phyloP scores from a whole-genome alignment of 2,113 vertebrate genomes.

The Oxygymnocypris stewartii region DNA sequence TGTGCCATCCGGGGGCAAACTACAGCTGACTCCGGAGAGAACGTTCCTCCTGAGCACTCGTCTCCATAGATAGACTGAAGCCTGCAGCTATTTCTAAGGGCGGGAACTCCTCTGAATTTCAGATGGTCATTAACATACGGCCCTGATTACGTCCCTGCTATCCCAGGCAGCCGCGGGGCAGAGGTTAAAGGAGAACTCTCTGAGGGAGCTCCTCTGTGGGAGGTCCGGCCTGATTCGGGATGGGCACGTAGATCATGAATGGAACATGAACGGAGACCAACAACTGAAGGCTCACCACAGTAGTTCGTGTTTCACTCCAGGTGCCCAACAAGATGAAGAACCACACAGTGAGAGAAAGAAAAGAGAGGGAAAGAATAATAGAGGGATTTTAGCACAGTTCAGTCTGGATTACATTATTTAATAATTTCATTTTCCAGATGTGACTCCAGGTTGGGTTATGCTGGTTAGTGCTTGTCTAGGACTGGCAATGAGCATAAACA shows the following conservation, averaged over 20 bases:
- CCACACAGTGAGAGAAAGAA: slow-evolving; percentile 21
- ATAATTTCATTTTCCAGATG: slow-evolving; percentile 5
- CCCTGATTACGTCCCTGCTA: slow-evolving; percentile 38
- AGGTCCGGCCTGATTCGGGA: slow-evolving; percentile 56
- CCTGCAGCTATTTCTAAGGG: slow-evolving; percentile 19
- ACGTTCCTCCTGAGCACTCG: background rate
- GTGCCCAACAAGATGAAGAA: background rate
- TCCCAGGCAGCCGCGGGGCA: slow-evolving; percentile 51
- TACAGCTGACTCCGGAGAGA: background rate
- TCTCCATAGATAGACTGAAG: slow-evolving; percentile 23
- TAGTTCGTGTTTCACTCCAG: slow-evolving; percentile 45
- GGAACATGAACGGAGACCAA: slow-evolving; percentile 45
- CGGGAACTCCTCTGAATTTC: slow-evolving; percentile 18
- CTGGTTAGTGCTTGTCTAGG: background rate
- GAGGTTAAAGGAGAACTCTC: slow-evolving; percentile 40
- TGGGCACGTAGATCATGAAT: slow-evolving; percentile 46
- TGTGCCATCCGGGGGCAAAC: slow-evolving; percentile 27
- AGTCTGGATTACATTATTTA: background rate
- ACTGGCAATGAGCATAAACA: background rate
- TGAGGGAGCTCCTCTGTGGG: slow-evolving; percentile 47
- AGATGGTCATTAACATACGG: slow-evolving; percentile 2
- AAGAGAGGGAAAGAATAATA: slow-evolving; percentile 15
- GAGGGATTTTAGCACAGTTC: background rate
- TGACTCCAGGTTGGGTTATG: background rate
- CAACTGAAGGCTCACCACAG: slow-evolving; percentile 43